These are phyloP conservation scores for Agrilus cyanescens DNA, from an alignment of 2,888 invertebrate genomes.

Conservation along the genomic window DNA sequence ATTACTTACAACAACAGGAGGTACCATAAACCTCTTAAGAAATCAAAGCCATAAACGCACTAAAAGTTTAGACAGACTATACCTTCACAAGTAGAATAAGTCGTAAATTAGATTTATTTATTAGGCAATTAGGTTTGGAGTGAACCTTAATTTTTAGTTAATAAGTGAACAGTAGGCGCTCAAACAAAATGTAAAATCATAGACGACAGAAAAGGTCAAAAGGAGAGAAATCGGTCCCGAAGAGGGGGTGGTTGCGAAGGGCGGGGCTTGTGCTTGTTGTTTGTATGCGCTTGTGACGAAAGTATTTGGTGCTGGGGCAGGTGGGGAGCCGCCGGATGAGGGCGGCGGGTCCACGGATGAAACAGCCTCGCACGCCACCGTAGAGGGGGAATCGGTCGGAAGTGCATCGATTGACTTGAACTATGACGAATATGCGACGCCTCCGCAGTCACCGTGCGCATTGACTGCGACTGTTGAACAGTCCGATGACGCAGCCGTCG, in stretches of 20 bases:
- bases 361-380: slow-evolving; percentile 5
- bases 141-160: too few species aligned
- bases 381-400: slow-evolving; percentile 7
- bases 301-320: slow-evolving; percentile 14
- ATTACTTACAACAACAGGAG: too few species aligned
- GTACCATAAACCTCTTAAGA: too few species aligned
- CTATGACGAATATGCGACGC: slow-evolving; percentile 16
- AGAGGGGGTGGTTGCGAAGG: slow-evolving; percentile 14
- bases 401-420: slow-evolving; percentile 4
- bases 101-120: too few species aligned
- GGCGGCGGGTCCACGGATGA: slow-evolving; percentile 19
- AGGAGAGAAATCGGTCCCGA: background rate
- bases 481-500: slow-evolving; percentile 19
- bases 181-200: too few species aligned
- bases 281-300: slow-evolving; percentile 32
- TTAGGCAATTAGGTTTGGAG: too few species aligned
- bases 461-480: slow-evolving; percentile 18
- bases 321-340: slow-evolving; percentile 28
- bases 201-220: too few species aligned
- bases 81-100: too few species aligned
- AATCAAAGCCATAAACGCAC: too few species aligned
- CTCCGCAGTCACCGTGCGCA: slow-evolving; percentile 15
- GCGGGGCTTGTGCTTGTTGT: slow-evolving; percentile 31
- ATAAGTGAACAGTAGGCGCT: too few species aligned
- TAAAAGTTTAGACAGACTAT: too few species aligned